phyloP scores from a whole-genome alignment of 2,113 vertebrate species.

The Sander vitreus region DNA sequence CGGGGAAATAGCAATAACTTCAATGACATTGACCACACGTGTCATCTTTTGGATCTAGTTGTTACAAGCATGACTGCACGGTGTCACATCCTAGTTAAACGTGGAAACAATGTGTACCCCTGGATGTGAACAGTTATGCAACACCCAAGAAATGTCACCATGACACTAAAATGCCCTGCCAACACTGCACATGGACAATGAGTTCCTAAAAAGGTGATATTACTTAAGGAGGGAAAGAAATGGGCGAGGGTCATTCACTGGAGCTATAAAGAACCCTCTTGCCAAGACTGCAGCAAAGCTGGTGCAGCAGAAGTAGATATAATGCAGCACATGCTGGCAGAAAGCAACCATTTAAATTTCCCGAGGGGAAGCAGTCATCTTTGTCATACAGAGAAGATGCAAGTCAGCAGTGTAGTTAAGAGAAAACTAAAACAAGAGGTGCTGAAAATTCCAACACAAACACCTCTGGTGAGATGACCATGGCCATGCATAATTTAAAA shows the following conservation, averaged over 20 bases:
- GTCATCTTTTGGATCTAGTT: background rate
- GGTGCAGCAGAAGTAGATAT: slow-evolving; percentile 48
- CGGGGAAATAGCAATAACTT: background rate
- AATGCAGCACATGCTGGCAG: slow-evolving; percentile 41
- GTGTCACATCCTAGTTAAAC: slow-evolving; percentile 37
- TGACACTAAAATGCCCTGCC: slow-evolving; percentile 21
- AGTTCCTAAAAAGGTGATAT: slow-evolving; percentile 49
- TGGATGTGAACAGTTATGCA: slow-evolving; percentile 53
- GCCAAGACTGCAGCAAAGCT: slow-evolving; percentile 78
- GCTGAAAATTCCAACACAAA: slow-evolving; percentile 8
- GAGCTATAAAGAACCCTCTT: slow-evolving; percentile 33
- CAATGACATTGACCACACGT: background rate
- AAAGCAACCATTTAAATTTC: slow-evolving; percentile 44
- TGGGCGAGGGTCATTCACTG: background rate
- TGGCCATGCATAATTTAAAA: slow-evolving; percentile 4
- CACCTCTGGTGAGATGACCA: slow-evolving; percentile 23
- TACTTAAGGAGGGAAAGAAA: background rate
- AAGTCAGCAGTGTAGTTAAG: slow-evolving; percentile 43
- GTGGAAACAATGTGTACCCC: slow-evolving; percentile 26
- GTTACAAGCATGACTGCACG: background rate
- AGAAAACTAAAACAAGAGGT: slow-evolving; percentile 31
- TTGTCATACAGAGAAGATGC: slow-evolving; percentile 26
- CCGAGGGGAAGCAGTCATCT: slow-evolving; percentile 21
- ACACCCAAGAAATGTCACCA: slow-evolving; percentile 39
- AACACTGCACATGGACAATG: slow-evolving; percentile 31